These are phyloP conservation scores for Brachionus paranguensis DNA, from an alignment of 1,140 invertebrate species.

Conservation along the genomic window DNA sequence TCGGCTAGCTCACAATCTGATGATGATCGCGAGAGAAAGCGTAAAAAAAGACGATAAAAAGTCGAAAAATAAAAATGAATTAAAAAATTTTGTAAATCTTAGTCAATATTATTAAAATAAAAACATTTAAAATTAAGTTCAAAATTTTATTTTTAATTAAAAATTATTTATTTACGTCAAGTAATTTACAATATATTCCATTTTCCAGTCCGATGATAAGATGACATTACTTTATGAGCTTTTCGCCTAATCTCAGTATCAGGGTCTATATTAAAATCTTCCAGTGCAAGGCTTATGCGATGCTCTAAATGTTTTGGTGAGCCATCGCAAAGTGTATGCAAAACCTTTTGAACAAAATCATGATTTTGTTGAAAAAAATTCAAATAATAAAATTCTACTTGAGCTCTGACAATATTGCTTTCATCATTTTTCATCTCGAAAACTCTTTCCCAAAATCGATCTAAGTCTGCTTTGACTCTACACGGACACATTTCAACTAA, in stretches of 20 bases:
- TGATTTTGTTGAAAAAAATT: no score
- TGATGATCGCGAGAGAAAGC: background rate
- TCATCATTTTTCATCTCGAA: constrained; percentile 48
- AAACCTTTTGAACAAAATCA: background rate
- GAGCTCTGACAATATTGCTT: constrained; percentile 44
- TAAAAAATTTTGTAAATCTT: background rate
- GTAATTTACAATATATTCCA: constrained; percentile 50
- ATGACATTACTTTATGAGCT: constrained; percentile 48
- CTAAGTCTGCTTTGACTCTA: constrained; percentile 48
- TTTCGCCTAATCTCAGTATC: constrained; percentile 47
- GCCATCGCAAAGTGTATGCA: constrained; percentile 52
- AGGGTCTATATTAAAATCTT: constrained; percentile 48
- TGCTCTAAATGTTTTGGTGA: constrained; percentile 49
- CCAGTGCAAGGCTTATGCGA: constrained; percentile 46
- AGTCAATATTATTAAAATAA: background rate
- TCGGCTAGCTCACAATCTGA: background rate
- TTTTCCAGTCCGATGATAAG: constrained; percentile 49
- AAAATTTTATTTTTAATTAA: background rate
- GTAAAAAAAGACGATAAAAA: background rate
- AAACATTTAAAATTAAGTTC: background rate
- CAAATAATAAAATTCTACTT: constrained; percentile 42
- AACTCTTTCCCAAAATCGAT: constrained; percentile 51
- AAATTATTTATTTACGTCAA: background rate
- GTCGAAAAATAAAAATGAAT: background rate
- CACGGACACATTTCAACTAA: constrained; percentile 54